These are phyloP conservation scores for Drosophila nigricruria DNA, from an alignment of 2,888 invertebrate species.

Conservation along the genomic window DNA sequence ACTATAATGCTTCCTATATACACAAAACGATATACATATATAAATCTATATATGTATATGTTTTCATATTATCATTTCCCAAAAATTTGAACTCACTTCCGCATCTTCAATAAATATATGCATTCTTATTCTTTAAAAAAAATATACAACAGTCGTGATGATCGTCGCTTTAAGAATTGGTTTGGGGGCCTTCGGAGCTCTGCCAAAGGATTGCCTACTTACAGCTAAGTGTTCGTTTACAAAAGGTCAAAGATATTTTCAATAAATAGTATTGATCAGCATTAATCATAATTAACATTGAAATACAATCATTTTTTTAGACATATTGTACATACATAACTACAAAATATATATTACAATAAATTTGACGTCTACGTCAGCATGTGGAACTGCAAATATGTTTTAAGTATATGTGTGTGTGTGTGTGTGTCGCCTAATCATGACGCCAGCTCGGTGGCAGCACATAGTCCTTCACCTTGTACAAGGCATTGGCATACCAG, in stretches of 20 bases:
- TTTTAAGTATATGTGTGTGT: conserved; percentile 12
- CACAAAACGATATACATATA: conserved; percentile 52
- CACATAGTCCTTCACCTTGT: conserved; percentile 90
- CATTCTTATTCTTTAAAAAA: conserved; percentile 53
- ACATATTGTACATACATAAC: conserved; percentile 66
- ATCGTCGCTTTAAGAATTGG: conserved; percentile 33
- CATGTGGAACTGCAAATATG: conserved; percentile 42
- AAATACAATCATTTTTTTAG: conserved; percentile 63
- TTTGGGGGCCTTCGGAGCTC: conserved; percentile 33
- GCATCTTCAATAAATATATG: conserved; percentile 71
- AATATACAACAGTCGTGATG: conserved; percentile 71
- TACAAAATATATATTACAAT: conserved; percentile 78
- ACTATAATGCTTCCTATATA: conserved; percentile 80
- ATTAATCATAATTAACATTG: conserved; percentile 78
- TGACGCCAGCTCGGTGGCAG: conserved; percentile 87
- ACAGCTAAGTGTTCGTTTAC: conserved; percentile 59
- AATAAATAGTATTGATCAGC: conserved; percentile 76
- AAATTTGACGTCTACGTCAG: conserved; percentile 52
- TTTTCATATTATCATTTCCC: conserved; percentile 37
- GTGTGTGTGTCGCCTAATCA: conserved; percentile 67
- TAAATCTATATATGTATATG: conserved; percentile 30
- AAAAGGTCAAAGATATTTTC: conserved; percentile 51
- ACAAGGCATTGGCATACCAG: conserved; percentile 95
- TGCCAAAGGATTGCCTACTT: conserved; percentile 74
- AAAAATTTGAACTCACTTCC: conserved; percentile 62